phyloP scores from a whole-genome alignment of 2,113 vertebrate species.

The Oncorhynchus tshawytscha region DNA sequence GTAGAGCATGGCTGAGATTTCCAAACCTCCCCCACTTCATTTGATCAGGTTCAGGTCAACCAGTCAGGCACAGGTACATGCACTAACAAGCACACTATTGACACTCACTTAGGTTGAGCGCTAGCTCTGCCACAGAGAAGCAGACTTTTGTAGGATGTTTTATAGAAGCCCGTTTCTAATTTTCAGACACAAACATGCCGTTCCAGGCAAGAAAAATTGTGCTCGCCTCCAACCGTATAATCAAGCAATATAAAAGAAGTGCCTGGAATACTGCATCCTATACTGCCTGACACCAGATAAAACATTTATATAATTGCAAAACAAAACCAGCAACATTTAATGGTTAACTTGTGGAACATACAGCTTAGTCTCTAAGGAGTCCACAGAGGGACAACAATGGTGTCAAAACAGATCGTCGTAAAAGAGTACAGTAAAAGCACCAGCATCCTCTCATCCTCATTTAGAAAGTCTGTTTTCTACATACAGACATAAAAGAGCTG shows the following conservation, averaged over 20 bases:
- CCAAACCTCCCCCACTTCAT: not conserved
- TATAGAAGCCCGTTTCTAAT: slow-evolving; percentile 37
- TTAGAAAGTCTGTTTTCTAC: slow-evolving; percentile 47
- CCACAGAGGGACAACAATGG: slow-evolving; percentile 63
- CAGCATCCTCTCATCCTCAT: slow-evolving; percentile 48
- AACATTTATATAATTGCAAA: slow-evolving; percentile 79
- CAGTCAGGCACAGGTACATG: not conserved
- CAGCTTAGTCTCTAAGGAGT: slow-evolving; percentile 63
- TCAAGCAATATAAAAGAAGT: slow-evolving; percentile 81
- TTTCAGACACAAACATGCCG: slow-evolving; percentile 45
- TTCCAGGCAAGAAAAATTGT: slow-evolving; percentile 73
- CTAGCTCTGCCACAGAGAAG: slow-evolving; percentile 14
- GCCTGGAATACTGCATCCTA: slow-evolving; percentile 69
- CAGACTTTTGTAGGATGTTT: slow-evolving; percentile 35
- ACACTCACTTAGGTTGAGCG: not conserved
- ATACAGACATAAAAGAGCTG: slow-evolving; percentile 51
- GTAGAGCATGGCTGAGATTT: slow-evolving; percentile 5
- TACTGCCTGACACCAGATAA: slow-evolving; percentile 79
- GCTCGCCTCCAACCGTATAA: slow-evolving; percentile 80
- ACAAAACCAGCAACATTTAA: slow-evolving; percentile 74
- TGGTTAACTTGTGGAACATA: slow-evolving; percentile 70
- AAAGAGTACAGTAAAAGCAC: slow-evolving; percentile 50
- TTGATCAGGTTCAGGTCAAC: slow-evolving; percentile 8
- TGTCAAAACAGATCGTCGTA: slow-evolving; percentile 60
- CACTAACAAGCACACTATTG: slow-evolving; percentile 26